phyloP scores from a whole-genome alignment of 1,140 invertebrate species.

The Drosophila oshimai region DNA sequence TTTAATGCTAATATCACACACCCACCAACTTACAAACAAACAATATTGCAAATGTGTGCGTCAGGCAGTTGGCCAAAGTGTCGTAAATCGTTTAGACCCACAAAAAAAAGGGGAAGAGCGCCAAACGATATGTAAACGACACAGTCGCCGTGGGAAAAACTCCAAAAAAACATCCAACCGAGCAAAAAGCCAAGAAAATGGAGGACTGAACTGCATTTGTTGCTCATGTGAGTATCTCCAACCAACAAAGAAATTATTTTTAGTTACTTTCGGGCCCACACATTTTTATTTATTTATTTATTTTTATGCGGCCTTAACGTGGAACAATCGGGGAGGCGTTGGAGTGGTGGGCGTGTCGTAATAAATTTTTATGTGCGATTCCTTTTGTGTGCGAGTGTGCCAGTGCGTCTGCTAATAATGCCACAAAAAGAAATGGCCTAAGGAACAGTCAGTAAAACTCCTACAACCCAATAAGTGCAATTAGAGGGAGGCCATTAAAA shows the following conservation, averaged over 20 bases:
- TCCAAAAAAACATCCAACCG: slow-evolving; percentile 28
- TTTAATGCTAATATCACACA: slow-evolving; percentile 67
- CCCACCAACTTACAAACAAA: slow-evolving; percentile 29
- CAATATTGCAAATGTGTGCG: slow-evolving; percentile 75
- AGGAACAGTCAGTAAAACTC: slow-evolving; percentile 24
- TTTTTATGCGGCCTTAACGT: slow-evolving; percentile 69
- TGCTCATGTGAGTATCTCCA: slow-evolving; percentile 40
- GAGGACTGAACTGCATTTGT: slow-evolving; percentile 33
- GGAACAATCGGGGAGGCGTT: slow-evolving; percentile 44
- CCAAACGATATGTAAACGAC: slow-evolving; percentile 72
- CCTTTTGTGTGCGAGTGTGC: slow-evolving; percentile 24
- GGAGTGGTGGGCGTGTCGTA: slow-evolving; percentile 22
- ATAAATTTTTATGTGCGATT: slow-evolving; percentile 69
- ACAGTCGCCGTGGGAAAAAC: slow-evolving; percentile 71
- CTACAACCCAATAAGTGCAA: slow-evolving; percentile 24
- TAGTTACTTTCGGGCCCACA: slow-evolving; percentile 4
- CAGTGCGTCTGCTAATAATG: slow-evolving; percentile 24
- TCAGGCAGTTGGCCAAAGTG: slow-evolving; percentile 76
- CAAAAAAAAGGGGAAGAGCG: slow-evolving; percentile 11
- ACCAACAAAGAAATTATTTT: slow-evolving; percentile 38
- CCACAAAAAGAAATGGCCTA: not conserved
- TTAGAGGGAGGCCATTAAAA: slow-evolving; percentile 40
- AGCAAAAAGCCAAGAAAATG: slow-evolving; percentile 7
- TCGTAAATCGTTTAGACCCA: slow-evolving; percentile 77
- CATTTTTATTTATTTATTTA: slow-evolving; percentile 27